Evolutionary conservation across 2,113 vertebrate species (phyloP).

Genomic region (Potamarius usumacintae): DNA sequence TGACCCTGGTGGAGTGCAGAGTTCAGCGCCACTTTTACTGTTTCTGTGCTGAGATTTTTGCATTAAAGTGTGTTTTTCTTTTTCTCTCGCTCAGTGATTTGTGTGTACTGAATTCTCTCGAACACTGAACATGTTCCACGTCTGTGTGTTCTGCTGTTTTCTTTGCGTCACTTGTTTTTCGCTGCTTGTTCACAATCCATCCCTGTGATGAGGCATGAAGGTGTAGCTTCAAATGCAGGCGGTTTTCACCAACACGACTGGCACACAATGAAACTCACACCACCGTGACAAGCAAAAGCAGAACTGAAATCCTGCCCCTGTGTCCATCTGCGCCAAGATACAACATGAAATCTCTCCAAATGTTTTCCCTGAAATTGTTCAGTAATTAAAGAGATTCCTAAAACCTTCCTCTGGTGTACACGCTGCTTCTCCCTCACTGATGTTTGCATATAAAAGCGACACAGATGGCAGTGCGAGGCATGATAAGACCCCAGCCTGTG

Average conservation of each 20-base stretch:
- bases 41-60: background rate
- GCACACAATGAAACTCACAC: constrained; percentile 61
- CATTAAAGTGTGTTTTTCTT: background rate
- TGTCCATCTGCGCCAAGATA: background rate
- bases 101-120: background rate
- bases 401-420: constrained; percentile 43
- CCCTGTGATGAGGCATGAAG: constrained; percentile 61
- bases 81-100: background rate
- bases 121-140: background rate
- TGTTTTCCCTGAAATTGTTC: constrained; percentile 57
- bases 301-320: background rate
- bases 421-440: constrained; percentile 38
- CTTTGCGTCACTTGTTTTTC: constrained; percentile 27
- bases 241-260: constrained; percentile 56
- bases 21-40: background rate
- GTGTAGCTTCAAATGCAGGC: constrained; percentile 60
- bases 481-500: constrained; percentile 63
- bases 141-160: background rate
- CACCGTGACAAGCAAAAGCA: constrained; percentile 55
- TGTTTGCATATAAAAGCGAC: constrained; percentile 48
- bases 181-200: constrained; percentile 34
- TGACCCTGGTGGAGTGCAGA: background rate
- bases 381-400: constrained; percentile 59
- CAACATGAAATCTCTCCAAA: constrained; percentile 60
- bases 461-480: constrained; percentile 59